Evolutionary conservation across 2,797 vertebrate species (phyloP).

Genomic region (Clamator glandarius): DNA sequence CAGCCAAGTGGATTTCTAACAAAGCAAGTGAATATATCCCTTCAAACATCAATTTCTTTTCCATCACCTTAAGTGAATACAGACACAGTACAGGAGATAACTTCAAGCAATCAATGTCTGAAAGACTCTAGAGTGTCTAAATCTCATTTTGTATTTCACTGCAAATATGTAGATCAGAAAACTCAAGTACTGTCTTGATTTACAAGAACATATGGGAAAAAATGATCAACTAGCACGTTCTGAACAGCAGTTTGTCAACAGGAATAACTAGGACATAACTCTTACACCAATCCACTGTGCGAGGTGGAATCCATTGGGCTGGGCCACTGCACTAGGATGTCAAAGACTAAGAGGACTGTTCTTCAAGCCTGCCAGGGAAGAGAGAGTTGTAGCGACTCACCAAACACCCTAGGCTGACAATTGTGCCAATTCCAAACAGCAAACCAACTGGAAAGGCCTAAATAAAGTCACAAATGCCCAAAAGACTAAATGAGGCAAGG

Average conservation of each 20-base stretch:
- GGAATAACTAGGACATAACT: not conserved
- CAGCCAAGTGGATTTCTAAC: not conserved
- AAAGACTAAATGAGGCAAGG: conserved; percentile 16
- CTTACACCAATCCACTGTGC: not conserved
- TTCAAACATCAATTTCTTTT: conserved; percentile 28
- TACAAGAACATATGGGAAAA: not conserved
- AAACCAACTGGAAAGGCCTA: not conserved
- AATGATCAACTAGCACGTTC: not conserved
- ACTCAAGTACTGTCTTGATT: not conserved
- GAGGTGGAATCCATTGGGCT: not conserved
- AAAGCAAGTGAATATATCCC: not conserved
- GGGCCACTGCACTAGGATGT: not conserved
- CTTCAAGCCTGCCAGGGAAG: not conserved
- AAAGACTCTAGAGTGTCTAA: not conserved
- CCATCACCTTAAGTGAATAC: not conserved
- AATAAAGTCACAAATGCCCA: conserved; percentile 9
- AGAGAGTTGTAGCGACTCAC: not conserved
- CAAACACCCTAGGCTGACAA: not conserved
- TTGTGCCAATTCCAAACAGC: not conserved
- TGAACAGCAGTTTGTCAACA: not conserved
- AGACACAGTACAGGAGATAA: not conserved
- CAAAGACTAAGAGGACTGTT: not conserved
- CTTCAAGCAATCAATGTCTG: not conserved
- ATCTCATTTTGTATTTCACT: not conserved
- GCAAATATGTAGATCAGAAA: not conserved